Evolutionary conservation across 2,113 vertebrate species (phyloP), one percentile per base, ranked within the genome.

Genomic region (Sorex fumeus): DNA sequence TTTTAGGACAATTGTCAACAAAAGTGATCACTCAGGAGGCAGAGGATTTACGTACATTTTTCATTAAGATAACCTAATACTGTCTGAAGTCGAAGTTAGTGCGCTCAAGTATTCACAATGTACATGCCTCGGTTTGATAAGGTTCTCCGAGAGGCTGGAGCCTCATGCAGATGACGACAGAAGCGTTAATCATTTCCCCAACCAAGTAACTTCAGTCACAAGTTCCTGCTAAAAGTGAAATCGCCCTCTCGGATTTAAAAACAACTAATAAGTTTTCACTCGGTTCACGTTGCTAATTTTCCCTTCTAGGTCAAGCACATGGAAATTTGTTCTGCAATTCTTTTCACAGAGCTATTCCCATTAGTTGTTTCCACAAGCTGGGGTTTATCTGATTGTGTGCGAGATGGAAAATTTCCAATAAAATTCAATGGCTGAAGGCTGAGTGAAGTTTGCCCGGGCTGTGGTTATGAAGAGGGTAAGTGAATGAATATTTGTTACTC

Each of bases 171-270:
- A 77, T 96, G 96, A 96, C 96, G 94, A 96, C 94, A 94, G 75
- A 82, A 92, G 91, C 96, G 96, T 97, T 98, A 98, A 98, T 98
- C 13, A 98, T 98, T 98, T 98, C 95, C 97, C 57, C 85, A 70
- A 90, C 93, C 1, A 13, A 64, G 84, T 91, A 84, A 69, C 75
- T 66, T 94, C 97, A 96, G 90, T 95, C 95, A 97, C 94, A 96
- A 93, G 96, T 94, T 98, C 85, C 91, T 96, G 90, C 91, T 96
- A 95, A 97, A 91, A 95, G 93, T 96, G 92, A 96, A 92, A 95
- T 25, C 32, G 95, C 40, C 13, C 86, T 81, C 92, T 92, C 94
- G 18, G 79, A 60, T 91, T 32, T 94, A 93, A 95, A 27, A 91
- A 69, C 67, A 96, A 47, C 90, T 92, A 80, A 91, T 96, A 97